Percentiles rank a stretch among this genome's conserved stretches.
Conservation (phyloP, 1,140 invertebrate species). For the Drosophila gunungcola region DNA sequence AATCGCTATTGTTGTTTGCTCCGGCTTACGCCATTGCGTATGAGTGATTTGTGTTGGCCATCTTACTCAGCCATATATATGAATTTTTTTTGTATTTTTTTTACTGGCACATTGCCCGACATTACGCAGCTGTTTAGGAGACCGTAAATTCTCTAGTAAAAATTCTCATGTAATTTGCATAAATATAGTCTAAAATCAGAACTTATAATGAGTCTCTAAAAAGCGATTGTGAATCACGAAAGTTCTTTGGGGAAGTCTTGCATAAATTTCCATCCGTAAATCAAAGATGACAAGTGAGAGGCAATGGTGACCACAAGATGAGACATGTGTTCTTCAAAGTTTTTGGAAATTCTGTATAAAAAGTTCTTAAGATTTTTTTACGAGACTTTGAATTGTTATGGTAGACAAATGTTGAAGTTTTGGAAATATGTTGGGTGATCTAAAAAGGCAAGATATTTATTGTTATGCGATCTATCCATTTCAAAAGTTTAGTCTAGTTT, state of each 20-base stretch:
- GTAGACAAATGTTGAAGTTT: background rate
- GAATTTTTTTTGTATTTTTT: conserved; percentile 31
- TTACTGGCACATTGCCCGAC: conserved; percentile 70
- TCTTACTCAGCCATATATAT: conserved; percentile 34
- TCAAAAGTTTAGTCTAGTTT: background rate
- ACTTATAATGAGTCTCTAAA: conserved; percentile 43
- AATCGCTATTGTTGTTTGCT: conserved; percentile 66
- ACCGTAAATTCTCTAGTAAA: conserved; percentile 43
- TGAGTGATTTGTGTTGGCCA: conserved; percentile 72
- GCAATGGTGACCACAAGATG: conserved; percentile 29
- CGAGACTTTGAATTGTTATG: conserved; percentile 25
- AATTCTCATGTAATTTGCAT: conserved; percentile 58
- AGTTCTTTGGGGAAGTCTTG: conserved; percentile 22
- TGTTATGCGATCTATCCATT: background rate
- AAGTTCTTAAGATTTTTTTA: conserved; percentile 33
- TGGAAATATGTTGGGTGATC: background rate
- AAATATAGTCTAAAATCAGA: conserved; percentile 24
- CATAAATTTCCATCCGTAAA: conserved; percentile 55
- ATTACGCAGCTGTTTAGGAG: conserved; percentile 78
- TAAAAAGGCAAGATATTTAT: background rate
- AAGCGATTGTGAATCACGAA: conserved; percentile 45
- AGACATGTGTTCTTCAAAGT: conserved; percentile 25
- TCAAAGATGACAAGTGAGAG: conserved; percentile 53
- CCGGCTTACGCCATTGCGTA: conserved; percentile 70
- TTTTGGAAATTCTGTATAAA: conserved; percentile 11